phyloP scores from a whole-genome alignment of 2,113 vertebrate species.

The Paratilapia polleni region DNA sequence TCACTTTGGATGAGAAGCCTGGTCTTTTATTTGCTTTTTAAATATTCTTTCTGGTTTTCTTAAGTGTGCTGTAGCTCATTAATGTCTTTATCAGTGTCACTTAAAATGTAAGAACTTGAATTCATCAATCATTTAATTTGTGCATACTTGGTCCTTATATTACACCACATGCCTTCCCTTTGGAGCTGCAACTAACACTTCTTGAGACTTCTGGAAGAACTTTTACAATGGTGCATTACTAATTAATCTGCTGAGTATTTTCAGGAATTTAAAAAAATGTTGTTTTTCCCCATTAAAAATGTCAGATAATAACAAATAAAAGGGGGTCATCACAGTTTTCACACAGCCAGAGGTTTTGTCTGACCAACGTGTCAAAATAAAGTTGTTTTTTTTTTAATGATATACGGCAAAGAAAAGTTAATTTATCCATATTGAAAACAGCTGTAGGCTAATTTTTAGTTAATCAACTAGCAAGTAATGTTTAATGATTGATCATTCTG shows the following conservation, averaged over 20 bases:
- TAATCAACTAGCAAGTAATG: not conserved
- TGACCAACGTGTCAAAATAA: not conserved
- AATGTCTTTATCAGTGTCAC: too few relatives aligned
- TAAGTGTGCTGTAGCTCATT: not conserved
- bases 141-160: not conserved
- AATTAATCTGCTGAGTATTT: not conserved
- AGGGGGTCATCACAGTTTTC: too few relatives aligned
- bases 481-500: not conserved
- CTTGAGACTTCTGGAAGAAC: not conserved
- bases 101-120: too few relatives aligned
- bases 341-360: not conserved
- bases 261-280: not conserved
- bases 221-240: not conserved
- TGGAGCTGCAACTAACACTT: not conserved
- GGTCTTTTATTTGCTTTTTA: not conserved
- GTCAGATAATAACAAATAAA: not conserved
- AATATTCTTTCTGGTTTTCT: not conserved
- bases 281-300: fast-evolving
- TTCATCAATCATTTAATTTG: not conserved
- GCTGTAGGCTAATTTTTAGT: not conserved
- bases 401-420: not conserved
- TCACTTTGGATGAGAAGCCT: not conserved
- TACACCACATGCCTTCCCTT: not conserved
- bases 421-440: not conserved
- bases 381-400: not conserved